These are phyloP conservation scores for Junco hyemalis DNA, from an alignment of 2,113 vertebrate species.

Conservation along the genomic window DNA sequence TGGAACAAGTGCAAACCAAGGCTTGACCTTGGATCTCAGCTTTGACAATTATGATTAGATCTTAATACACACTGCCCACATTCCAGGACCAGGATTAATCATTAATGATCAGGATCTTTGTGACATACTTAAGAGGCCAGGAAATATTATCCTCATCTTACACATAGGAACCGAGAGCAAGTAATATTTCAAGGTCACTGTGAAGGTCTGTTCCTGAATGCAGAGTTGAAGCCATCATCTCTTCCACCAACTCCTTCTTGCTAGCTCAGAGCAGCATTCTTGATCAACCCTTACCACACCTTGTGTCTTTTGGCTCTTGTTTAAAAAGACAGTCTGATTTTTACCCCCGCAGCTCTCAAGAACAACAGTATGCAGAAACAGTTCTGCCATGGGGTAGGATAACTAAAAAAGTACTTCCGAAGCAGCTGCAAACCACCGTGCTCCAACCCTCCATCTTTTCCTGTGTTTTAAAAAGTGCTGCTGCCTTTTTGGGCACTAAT, in stretches of 20 bases:
- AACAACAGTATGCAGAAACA: neutral
- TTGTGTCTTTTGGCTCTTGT: neutral
- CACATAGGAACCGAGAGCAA: neutral
- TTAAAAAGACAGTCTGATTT: neutral
- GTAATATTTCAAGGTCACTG: neutral
- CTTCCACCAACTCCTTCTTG: neutral
- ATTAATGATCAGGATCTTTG: neutral
- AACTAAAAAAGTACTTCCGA: neutral
- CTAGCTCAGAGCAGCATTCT: neutral
- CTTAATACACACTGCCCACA: neutral
- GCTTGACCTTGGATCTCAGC: neutral
- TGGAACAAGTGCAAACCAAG: neutral
- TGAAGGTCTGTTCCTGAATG: neutral
- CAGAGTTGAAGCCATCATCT: neutral
- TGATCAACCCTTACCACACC: neutral
- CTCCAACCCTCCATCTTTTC: neutral
- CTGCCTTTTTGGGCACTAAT: neutral
- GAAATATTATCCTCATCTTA: neutral
- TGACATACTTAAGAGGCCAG: neutral
- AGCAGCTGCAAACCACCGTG: neutral
- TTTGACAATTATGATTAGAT: neutral
- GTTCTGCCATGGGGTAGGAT: neutral
- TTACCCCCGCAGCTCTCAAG: neutral
- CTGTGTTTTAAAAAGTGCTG: neutral
- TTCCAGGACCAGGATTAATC: neutral